Evolutionary conservation across 2,797 vertebrate genomes (phyloP).

Genomic region (Bovichtus diacanthus): DNA sequence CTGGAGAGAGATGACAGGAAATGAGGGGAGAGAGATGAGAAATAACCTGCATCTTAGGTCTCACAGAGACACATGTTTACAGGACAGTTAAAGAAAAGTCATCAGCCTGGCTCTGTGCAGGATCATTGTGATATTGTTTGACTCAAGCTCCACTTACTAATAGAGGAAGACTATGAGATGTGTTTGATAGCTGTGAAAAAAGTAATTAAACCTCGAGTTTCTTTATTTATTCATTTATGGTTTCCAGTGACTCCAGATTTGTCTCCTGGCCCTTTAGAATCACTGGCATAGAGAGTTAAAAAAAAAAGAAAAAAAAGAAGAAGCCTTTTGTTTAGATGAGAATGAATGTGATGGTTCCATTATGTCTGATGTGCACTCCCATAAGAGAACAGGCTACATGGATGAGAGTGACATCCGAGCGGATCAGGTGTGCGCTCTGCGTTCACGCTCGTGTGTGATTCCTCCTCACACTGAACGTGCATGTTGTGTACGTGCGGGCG

Average conservation of each 20-base stretch:
- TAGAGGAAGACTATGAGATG: neutral
- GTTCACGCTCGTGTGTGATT: slow-evolving; percentile 30
- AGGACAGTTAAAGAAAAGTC: neutral
- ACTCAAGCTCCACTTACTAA: no score
- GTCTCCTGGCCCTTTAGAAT: neutral
- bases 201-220: neutral
- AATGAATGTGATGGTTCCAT: slow-evolving; percentile 13
- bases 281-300: neutral
- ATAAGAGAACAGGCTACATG: neutral
- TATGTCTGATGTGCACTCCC: neutral
- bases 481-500: slow-evolving; percentile 7
- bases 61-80: neutral
- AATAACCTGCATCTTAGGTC: neutral
- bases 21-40: neutral
- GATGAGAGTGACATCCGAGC: slow-evolving; percentile 27
- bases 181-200: neutral
- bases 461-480: slow-evolving; percentile 27
- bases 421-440: slow-evolving; percentile 54
- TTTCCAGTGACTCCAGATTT: neutral
- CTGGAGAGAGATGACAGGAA: neutral
- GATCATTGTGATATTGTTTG: neutral
- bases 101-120: neutral
- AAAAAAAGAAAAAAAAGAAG: no score
- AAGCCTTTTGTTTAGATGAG: neutral
- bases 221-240: neutral